Evolutionary conservation across 2,888 invertebrate genomes (phyloP).

Genomic region (Eupithecia exiguata): DNA sequence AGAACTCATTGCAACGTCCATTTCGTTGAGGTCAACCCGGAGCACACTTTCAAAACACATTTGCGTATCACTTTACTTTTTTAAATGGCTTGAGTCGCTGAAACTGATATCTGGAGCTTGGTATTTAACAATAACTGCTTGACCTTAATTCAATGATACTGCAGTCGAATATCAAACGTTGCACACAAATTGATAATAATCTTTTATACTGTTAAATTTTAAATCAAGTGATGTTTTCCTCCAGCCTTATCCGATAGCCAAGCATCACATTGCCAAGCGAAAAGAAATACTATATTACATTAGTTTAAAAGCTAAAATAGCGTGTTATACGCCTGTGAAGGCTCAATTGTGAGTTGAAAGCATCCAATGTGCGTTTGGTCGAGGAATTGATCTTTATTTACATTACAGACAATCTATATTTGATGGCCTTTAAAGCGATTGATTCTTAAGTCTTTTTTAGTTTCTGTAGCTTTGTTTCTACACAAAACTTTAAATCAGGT

Average conservation of each 20-base stretch:
- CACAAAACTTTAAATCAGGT: neutral
- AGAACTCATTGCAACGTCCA: slow-evolving; percentile 62
- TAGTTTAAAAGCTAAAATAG: slow-evolving; percentile 18
- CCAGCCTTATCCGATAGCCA: neutral
- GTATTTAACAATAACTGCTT: neutral
- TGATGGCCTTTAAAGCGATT: slow-evolving; percentile 24
- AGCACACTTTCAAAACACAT: slow-evolving; percentile 52
- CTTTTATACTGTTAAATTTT: neutral
- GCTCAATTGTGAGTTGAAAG: slow-evolving; percentile 36
- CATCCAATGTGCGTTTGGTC: slow-evolving; percentile 53
- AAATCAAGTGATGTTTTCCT: slow-evolving; percentile 12
- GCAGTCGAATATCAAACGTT: neutral
- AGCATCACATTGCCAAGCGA: slow-evolving; percentile 31
- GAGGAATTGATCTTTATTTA: slow-evolving; percentile 47
- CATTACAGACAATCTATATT: slow-evolving; percentile 35
- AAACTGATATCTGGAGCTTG: neutral
- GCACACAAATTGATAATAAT: neutral
- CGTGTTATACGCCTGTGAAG: slow-evolving; percentile 22
- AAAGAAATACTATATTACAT: slow-evolving; percentile 32
- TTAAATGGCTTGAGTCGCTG: slow-evolving; percentile 36
- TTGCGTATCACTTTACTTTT: slow-evolving; percentile 34
- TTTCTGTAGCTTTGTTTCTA: neutral
- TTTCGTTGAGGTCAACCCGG: slow-evolving; percentile 56
- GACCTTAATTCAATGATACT: neutral
- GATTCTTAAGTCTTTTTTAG: slow-evolving; percentile 16